Evolutionary conservation across 2,888 invertebrate species (phyloP).

Genomic region (Phragmatobia fuliginosa): DNA sequence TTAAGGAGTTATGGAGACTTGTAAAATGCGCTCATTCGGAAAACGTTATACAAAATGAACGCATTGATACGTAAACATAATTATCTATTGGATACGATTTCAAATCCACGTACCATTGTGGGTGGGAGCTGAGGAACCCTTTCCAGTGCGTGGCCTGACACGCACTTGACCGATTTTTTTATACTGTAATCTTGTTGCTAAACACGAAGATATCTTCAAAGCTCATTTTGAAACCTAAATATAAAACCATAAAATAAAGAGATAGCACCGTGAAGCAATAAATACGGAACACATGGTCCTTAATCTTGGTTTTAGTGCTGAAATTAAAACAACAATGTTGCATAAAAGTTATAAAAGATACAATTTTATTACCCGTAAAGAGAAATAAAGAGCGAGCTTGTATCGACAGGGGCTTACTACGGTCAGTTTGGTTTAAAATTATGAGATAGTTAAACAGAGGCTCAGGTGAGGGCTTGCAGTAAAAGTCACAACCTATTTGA

Average conservation of each 20-base stretch:
- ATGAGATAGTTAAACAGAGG: not conserved
- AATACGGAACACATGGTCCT: slow-evolving; percentile 11
- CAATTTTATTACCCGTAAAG: slow-evolving; percentile 37
- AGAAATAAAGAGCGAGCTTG: slow-evolving; percentile 7
- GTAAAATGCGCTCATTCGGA: too few species aligned
- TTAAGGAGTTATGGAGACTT: too few species aligned
- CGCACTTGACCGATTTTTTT: too few species aligned
- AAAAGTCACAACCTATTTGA: not conserved
- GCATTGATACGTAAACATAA: too few species aligned
- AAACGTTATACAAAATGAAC: too few species aligned
- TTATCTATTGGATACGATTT: too few species aligned
- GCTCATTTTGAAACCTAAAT: not conserved
- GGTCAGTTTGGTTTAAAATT: slow-evolving; percentile 10
- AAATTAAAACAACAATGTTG: slow-evolving; percentile 39
- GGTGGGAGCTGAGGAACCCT: too few species aligned
- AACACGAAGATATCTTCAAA: not conserved
- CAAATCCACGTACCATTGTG: too few species aligned
- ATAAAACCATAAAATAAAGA: slow-evolving; percentile 6
- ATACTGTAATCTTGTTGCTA: not conserved
- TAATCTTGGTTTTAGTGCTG: slow-evolving; percentile 25
- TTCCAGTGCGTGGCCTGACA: too few species aligned
- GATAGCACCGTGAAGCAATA: slow-evolving; percentile 9
- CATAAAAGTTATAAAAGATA: slow-evolving; percentile 20
- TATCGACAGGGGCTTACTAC: not conserved
- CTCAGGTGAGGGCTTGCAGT: not conserved